Base-by-base conservation (phyloP, 2,113 vertebrate species). In the Bubalus kerabau region DNA sequence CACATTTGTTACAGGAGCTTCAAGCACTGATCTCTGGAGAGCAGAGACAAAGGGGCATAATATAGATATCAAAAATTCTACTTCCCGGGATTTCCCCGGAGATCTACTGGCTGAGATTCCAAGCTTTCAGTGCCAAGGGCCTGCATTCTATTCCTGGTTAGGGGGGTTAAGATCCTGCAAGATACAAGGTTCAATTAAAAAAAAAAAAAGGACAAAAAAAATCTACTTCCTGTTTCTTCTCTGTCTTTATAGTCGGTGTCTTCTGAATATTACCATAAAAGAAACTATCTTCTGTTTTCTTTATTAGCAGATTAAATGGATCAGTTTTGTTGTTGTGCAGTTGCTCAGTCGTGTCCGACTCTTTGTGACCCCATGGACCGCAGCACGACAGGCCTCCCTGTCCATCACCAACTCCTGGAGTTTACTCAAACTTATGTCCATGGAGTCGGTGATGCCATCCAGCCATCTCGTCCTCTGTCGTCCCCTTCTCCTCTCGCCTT, bases 301-400 rank as follows among this genome's bases (percentile, higher is more conserved):
- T 4, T 32, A 95, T 64, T 14, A 32, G 10, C 17, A 86, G 19
- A 82, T 23, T 30, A 91, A 46, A 9, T 24, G 57, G 17, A 54
- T 32, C 89, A 28, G 36, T 46, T 60, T 24, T 74, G 71, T 1
- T 74, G 26, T 6, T 14, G 5, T 43, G 5, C 36, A 40, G 1
- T 40, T 0, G 1, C 36, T 43, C 11, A 43, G 21, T 24, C 11
- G 0, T 24, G 21, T 24, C 36, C 21, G 0, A 43, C 36, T 24
- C 11, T 60, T 28, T 24, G 67, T 2, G 21, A 74, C 36, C 21
- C 11, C 71, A 43, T 3, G 36, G 26, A 30, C 26, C 9, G 5
- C 59, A 30, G 12, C 71, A 74, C 9, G 2, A 36, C 36, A 24
- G 71, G 71, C 36, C 11, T 43, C 71, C 71, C 21, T 7, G 71